Conservation (phyloP, 2,113 vertebrate species). For the Canis aureus region DNA sequence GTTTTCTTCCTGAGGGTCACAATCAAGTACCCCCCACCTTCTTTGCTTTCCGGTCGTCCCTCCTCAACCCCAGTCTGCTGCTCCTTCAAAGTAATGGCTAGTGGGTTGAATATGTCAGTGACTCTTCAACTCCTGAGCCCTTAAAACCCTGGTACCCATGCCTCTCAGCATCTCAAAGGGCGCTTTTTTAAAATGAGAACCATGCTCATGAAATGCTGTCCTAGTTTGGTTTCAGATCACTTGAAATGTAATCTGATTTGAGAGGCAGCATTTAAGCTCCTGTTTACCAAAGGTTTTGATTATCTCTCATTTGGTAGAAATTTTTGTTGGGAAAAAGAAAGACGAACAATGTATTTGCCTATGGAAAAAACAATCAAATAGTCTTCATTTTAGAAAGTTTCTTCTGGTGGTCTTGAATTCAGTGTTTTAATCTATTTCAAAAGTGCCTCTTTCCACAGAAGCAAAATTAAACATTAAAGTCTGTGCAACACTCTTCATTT, state of each 20-base stretch:
- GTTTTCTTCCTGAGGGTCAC: not conserved
- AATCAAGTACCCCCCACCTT: not conserved
- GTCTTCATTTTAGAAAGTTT: constrained; percentile 51
- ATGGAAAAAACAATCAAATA: not conserved
- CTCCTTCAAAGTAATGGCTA: not conserved
- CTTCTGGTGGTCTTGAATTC: constrained; percentile 50
- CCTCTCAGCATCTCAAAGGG: not conserved
- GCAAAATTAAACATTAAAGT: constrained; percentile 68
- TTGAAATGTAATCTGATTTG: constrained; percentile 69
- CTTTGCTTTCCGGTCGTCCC: not conserved
- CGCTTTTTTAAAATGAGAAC: constrained; percentile 45
- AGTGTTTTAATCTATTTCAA: constrained; percentile 69
- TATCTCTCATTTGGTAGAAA: constrained; percentile 33
- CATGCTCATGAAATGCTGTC: constrained; percentile 8
- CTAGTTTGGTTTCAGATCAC: constrained; percentile 50
- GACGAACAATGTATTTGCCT: not conserved
- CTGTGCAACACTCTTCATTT: constrained; percentile 42
- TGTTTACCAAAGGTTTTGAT: constrained; percentile 65
- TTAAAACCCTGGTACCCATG: not conserved
- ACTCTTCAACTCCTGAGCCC: not conserved
- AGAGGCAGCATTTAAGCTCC: constrained; percentile 32
- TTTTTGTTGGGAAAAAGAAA: constrained; percentile 65
- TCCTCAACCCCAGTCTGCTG: not conserved
- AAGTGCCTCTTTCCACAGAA: constrained; percentile 46
- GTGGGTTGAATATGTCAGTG: not conserved